phyloP scores from a whole-genome alignment of 1,140 invertebrate species.

The Pseudomyrmex sp. region DNA sequence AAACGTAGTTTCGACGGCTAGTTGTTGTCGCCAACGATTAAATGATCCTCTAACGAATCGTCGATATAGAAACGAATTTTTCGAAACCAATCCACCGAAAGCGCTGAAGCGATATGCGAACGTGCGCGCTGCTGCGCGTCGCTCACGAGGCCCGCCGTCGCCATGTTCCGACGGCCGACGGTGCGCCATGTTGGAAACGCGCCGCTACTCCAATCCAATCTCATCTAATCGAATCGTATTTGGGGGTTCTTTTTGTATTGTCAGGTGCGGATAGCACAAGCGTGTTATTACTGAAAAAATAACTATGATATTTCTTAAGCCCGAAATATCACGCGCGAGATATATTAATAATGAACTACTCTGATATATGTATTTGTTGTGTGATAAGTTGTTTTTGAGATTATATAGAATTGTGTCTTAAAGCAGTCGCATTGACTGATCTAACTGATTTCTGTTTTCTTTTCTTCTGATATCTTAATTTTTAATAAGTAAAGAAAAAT shows the following conservation, averaged over 20 bases:
- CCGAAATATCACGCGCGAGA: neutral
- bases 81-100: conserved; percentile 77
- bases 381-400: too few species aligned
- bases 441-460: neutral
- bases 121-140: conserved; percentile 27
- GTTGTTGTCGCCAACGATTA: conserved; percentile 74
- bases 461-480: neutral
- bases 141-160: conserved; percentile 69
- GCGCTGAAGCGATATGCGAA: conserved; percentile 60
- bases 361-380: too few species aligned
- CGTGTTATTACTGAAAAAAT: neutral
- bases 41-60: conserved; percentile 81
- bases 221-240: conserved; percentile 7
- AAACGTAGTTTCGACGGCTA: conserved; percentile 64
- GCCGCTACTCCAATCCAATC: conserved; percentile 24
- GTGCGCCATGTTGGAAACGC: conserved; percentile 65
- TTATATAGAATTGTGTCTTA: too few species aligned
- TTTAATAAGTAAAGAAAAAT: neutral
- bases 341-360: conserved; percentile 4
- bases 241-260: neutral
- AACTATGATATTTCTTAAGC: neutral
- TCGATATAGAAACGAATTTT: conserved; percentile 83
- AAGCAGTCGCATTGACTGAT: neutral
- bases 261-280: neutral
- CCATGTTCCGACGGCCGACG: conserved; percentile 82